Conservation (phyloP, 2,113 vertebrate species). For the Cephalophus harveyi region DNA sequence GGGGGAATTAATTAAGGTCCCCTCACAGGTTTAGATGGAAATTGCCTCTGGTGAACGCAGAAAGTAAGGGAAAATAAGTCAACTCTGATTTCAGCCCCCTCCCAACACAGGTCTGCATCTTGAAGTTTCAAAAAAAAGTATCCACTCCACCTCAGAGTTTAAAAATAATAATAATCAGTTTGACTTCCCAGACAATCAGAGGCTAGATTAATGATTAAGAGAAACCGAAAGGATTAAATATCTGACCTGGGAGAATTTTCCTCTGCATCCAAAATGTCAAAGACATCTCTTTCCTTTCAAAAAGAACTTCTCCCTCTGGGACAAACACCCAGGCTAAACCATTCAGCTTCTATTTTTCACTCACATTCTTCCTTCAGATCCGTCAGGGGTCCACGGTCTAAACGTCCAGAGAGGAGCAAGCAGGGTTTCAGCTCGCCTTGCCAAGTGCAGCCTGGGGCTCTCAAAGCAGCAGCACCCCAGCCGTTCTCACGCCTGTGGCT, state of each 20-base stretch:
- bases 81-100: neutral
- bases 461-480: neutral
- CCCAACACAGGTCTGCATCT: conserved; percentile 13
- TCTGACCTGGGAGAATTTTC: neutral
- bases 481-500: neutral
- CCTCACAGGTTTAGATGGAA: neutral
- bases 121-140: conserved; percentile 12
- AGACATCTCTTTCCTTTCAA: neutral
- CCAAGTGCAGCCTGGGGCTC: neutral
- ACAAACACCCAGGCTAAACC: neutral
- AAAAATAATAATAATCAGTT: conserved; percentile 16
- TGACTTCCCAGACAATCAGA: neutral
- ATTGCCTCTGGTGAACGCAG: neutral
- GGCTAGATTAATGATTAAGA: conserved; percentile 38
- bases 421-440: conserved; percentile 55
- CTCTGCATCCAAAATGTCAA: neutral
- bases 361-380: neutral
- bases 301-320: neutral
- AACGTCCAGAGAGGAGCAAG: neutral
- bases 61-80: neutral
- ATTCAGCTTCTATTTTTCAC: neutral
- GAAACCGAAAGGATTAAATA: conserved; percentile 30
- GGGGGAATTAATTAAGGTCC: no score
- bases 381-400: neutral
- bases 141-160: neutral